phyloP scores from a whole-genome alignment of 2,888 invertebrate genomes.

The Dione juno region DNA sequence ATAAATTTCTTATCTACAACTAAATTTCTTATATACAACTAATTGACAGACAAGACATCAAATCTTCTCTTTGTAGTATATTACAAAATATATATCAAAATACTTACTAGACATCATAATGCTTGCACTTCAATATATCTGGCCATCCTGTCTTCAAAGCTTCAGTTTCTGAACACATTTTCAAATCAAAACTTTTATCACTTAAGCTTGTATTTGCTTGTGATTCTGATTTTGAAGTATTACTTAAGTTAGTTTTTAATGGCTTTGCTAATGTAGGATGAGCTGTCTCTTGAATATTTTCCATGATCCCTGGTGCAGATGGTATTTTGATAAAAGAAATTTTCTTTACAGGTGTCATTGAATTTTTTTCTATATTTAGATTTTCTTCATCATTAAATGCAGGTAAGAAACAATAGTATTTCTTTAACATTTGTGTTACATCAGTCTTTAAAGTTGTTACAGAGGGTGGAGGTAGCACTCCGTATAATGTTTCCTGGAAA shows the following conservation, averaged over 20 bases:
- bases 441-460: conserved; percentile 87
- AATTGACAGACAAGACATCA: background rate
- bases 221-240: conserved; percentile 49
- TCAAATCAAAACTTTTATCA: conserved; percentile 65
- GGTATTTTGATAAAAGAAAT: conserved; percentile 73
- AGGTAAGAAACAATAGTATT: conserved; percentile 81
- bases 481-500: conserved; percentile 85
- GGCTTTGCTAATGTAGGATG: conserved; percentile 30
- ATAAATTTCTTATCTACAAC: too few species aligned
- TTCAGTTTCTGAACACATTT: conserved; percentile 65
- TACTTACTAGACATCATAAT: conserved; percentile 89
- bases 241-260: conserved; percentile 38
- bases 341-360: conserved; percentile 71
- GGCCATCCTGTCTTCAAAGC: conserved; percentile 83
- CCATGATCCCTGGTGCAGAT: conserved; percentile 37
- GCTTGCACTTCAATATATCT: conserved; percentile 84
- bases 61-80: background rate
- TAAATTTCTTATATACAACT: too few species aligned
- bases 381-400: conserved; percentile 73
- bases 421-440: conserved; percentile 85
- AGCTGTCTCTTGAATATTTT: conserved; percentile 45
- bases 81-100: conserved; percentile 12
- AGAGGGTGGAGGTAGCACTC: conserved; percentile 89
- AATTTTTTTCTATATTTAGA: conserved; percentile 57
- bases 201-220: conserved; percentile 62